Evolutionary conservation across 2,797 vertebrate genomes (phyloP).

Genomic region (Chloroceryle amazona): DNA sequence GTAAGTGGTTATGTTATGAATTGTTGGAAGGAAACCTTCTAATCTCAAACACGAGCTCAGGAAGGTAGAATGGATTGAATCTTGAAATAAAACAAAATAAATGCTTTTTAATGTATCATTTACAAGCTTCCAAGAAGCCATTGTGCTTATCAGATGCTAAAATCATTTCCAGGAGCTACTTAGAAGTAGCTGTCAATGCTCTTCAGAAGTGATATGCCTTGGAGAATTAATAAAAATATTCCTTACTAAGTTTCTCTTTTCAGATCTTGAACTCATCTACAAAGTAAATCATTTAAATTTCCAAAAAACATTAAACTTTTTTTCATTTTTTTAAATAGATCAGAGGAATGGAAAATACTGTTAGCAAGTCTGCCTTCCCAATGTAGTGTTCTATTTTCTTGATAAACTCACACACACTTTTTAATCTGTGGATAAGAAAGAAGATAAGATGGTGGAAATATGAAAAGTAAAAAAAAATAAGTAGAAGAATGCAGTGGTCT

Average conservation of each 20-base stretch:
- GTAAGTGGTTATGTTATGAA: neutral
- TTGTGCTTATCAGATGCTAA: slow-evolving; percentile 7
- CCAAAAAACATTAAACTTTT: neutral
- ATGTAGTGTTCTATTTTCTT: neutral
- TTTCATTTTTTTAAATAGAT: neutral
- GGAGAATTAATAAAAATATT: slow-evolving; percentile 8
- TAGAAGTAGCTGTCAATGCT: slow-evolving; percentile 28
- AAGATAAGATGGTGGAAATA: neutral
- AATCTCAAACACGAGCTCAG: neutral
- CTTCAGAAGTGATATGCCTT: neutral
- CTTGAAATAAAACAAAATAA: slow-evolving; percentile 24
- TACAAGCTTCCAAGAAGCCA: slow-evolving; percentile 27
- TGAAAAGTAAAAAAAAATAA: neutral
- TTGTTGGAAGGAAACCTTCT: neutral
- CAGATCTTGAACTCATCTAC: slow-evolving; percentile 12
- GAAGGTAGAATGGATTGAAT: neutral
- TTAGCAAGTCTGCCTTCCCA: neutral
- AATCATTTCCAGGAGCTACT: slow-evolving; percentile 50
- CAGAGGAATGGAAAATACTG: neutral
- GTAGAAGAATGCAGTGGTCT: neutral
- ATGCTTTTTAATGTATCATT: slow-evolving; percentile 39
- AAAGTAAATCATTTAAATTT: slow-evolving; percentile 18
- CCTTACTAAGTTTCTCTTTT: neutral
- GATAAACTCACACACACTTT: neutral
- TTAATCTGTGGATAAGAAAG: neutral